These are phyloP conservation scores for Elanus axillaris DNA, from an alignment of 2,113 vertebrate species.

Conservation along the genomic window DNA sequence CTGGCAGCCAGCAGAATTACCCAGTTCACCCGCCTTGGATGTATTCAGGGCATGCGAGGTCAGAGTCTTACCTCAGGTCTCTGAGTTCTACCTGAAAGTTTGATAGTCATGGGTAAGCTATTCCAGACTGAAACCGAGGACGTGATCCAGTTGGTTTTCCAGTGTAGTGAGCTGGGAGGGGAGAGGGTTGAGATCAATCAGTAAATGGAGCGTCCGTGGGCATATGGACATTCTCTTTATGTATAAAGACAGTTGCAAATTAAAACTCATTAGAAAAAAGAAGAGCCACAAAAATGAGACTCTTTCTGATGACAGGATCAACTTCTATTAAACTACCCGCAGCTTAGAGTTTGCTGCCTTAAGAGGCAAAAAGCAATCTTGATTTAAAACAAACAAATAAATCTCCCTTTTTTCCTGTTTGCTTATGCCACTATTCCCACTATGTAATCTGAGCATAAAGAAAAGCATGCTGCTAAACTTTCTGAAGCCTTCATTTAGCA, in stretches of 20 bases:
- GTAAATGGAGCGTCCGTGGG: fast-evolving
- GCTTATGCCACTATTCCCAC: conserved; percentile 43
- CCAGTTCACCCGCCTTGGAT: background rate
- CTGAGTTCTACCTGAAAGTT: background rate
- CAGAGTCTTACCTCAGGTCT: background rate
- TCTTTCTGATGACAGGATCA: conserved; percentile 1
- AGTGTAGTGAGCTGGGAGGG: background rate
- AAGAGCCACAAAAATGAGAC: conserved; percentile 5
- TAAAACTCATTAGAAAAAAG: background rate
- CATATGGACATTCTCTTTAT: background rate
- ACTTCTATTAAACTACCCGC: background rate
- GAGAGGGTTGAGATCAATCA: background rate
- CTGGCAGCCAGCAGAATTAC: background rate
- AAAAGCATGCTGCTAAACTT: conserved; percentile 18
- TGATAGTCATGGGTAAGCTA: background rate
- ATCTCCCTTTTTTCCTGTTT: conserved; percentile 25
- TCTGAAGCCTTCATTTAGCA: conserved; percentile 42
- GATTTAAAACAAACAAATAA: conserved; percentile 62
- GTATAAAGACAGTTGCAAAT: background rate
- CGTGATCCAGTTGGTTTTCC: background rate
- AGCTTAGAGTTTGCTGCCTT: background rate
- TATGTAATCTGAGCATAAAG: conserved; percentile 39
- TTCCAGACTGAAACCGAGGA: background rate
- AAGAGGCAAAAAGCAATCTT: conserved; percentile 45
- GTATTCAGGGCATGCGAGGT: fast-evolving